Base-by-base conservation (phyloP, 1,140 invertebrate genomes). In the Drosophila lowei region DNA sequence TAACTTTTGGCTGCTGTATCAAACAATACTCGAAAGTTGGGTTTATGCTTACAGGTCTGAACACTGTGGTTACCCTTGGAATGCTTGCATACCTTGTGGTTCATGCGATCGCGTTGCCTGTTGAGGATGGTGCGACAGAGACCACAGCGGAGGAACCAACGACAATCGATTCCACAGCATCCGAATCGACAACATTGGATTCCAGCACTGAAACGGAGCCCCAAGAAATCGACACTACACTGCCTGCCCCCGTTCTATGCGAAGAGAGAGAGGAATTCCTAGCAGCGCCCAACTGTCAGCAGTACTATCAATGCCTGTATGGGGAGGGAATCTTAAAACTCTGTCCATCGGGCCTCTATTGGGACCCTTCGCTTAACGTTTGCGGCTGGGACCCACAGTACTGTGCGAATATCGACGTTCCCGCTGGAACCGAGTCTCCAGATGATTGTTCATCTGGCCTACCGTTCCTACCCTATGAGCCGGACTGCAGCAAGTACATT, bases 401-500 rank as follows among this genome's bases (percentile, higher is more conserved):
- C 21, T 77, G 75, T 8, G 23, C 46, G 8, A 58, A 47, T 1
- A 58, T 18, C 5, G 44, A 50, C 13, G 8, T 38, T 38, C 23
- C 58, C 13, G 25, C 41, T 34, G 30, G 13, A 8, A 62, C 67
- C 7, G 13, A 46, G 8, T 11, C 55, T 2, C 66, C 74, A 16
- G 13, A 44, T 7, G 50, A 34, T 23, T 77, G 75, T 21, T 28
- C 42, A 11, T 43, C 55, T 9, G 66, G 60, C 5, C 0, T 47
- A 5, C 18, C 56, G 6, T 71, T 71, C 15, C 25, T 77, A 9
- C 75, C 75, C 7, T 58, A 71, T 21, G 7, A 50, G 0, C 42
- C 55, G 6, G 73, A 77, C 21, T 77, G 75, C 18, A 52, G 34
- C 21, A 71, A 77, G 7, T 77, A 50, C n/a, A 77, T 77, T 16